A percentile compares a stretch with the other conserved stretches of the same genome.
phyloP scores from a whole-genome alignment of 2,113 vertebrate species.

The Podilymbus podiceps region DNA sequence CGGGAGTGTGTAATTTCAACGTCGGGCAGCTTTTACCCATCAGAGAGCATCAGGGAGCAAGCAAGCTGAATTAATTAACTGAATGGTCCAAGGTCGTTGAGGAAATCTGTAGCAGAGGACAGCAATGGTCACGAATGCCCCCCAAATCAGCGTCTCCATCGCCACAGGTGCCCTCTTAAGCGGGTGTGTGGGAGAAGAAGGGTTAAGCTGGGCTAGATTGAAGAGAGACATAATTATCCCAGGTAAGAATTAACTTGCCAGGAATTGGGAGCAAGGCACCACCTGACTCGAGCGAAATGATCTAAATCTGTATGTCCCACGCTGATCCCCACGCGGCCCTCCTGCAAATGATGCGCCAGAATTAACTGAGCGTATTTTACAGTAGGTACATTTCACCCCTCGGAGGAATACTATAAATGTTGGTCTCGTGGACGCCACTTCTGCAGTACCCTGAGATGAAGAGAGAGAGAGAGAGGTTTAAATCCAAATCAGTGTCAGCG shows the following conservation, averaged over 20 bases:
- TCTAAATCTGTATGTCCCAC: conserved; percentile 45
- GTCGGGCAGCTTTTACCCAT: neutral
- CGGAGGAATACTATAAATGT: conserved; percentile 49
- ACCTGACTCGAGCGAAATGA: neutral
- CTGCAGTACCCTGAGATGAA: neutral
- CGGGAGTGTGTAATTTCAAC: neutral
- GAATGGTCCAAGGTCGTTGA: neutral
- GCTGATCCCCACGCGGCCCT: neutral
- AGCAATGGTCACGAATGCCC: fast-evolving
- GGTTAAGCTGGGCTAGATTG: neutral
- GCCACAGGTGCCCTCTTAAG: too few relatives aligned
- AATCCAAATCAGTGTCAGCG: conserved; percentile 8
- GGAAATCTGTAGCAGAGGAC: neutral
- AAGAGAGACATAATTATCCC: conserved; percentile 15
- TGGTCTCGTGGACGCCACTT: neutral
- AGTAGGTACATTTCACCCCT: conserved; percentile 65
- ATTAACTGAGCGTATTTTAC: conserved; percentile 56
- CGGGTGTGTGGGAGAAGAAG: fast-evolving
- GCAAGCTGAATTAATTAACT: neutral
- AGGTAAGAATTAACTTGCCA: conserved; percentile 31
- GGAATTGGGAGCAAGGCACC: conserved; percentile 55
- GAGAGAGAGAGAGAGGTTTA: neutral
- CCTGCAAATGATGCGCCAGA: conserved; percentile 31
- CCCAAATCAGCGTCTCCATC: fast-evolving
- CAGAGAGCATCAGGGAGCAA: neutral